A percentile compares a stretch with the other conserved stretches of the same genome.
phyloP scores from a whole-genome alignment of 2,797 vertebrate species.

The Sebastes iracundus region DNA sequence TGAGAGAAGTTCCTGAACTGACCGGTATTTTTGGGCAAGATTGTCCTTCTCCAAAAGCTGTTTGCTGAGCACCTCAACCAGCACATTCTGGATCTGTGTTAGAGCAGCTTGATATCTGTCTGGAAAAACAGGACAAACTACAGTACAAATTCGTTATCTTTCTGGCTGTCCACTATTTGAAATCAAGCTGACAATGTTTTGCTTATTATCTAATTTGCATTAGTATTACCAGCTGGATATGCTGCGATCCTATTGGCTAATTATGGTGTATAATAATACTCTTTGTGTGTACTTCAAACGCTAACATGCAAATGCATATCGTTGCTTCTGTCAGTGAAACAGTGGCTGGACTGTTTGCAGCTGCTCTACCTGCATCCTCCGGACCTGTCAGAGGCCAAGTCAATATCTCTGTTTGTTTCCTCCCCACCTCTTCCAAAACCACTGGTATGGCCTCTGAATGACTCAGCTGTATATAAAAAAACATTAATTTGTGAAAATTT shows the following conservation, averaged over 20 bases:
- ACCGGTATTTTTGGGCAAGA: constrained; percentile 84
- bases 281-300: background rate
- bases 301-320: background rate
- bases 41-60: constrained; percentile 83
- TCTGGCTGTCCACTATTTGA: background rate
- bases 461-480: constrained; percentile 8
- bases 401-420: constrained; percentile 80
- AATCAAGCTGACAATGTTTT: background rate
- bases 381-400: constrained; percentile 72
- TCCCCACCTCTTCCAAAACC: constrained; percentile 73
- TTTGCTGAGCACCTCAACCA: constrained; percentile 77
- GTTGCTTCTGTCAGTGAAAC: background rate
- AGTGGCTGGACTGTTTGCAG: background rate
- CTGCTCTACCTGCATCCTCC: constrained; percentile 80
- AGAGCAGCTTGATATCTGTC: constrained; percentile 65
- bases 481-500: background rate
- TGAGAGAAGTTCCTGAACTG: constrained; percentile 28
- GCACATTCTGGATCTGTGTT: constrained; percentile 73
- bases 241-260: background rate
- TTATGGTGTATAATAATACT: background rate
- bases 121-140: constrained; percentile 42
- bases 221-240: background rate
- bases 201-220: background rate
- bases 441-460: constrained; percentile 56
- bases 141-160: background rate